Evolutionary conservation across 2,888 invertebrate genomes (phyloP).

Genomic region (Tetheella fluctuosa): DNA sequence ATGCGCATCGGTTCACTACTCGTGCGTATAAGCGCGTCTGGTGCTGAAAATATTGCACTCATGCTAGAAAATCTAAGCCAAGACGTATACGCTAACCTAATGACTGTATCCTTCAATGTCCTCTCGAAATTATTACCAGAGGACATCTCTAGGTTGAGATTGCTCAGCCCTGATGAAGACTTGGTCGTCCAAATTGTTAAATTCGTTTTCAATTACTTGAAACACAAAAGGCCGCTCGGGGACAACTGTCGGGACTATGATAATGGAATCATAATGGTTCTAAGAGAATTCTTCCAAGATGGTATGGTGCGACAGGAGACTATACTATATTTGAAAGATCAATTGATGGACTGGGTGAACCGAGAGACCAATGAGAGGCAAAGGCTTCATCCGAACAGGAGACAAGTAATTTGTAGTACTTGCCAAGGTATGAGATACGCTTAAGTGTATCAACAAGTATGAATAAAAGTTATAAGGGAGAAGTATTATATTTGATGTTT

Average conservation of each 20-base stretch:
- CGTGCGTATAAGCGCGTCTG: slow-evolving; percentile 64
- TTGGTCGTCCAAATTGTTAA: slow-evolving; percentile 70
- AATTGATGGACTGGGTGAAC: slow-evolving; percentile 58
- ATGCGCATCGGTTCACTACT: slow-evolving; percentile 65
- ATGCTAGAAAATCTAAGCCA: slow-evolving; percentile 68
- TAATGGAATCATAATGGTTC: slow-evolving; percentile 62
- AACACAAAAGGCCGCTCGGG: slow-evolving; percentile 67
- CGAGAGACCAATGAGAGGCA: slow-evolving; percentile 54
- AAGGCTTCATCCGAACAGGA: slow-evolving; percentile 55
- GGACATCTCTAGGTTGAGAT: slow-evolving; percentile 63
- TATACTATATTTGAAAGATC: slow-evolving; percentile 61
- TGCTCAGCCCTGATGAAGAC: slow-evolving; percentile 73
- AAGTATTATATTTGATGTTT: background rate
- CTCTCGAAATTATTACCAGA: slow-evolving; percentile 63
- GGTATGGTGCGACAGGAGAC: slow-evolving; percentile 67
- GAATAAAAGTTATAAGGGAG: too few species aligned
- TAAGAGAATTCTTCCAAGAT: slow-evolving; percentile 76
- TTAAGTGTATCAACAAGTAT: slow-evolving; percentile 24
- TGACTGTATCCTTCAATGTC: slow-evolving; percentile 70
- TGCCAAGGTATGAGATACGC: slow-evolving; percentile 67
- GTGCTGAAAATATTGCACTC: slow-evolving; percentile 64
- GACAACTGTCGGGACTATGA: slow-evolving; percentile 57
- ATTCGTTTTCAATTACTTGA: slow-evolving; percentile 75
- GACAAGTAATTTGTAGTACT: slow-evolving; percentile 55
- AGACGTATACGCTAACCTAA: slow-evolving; percentile 66